phyloP scores from a whole-genome alignment of 2,797 vertebrate species.

The Acipenser ruthenus region DNA sequence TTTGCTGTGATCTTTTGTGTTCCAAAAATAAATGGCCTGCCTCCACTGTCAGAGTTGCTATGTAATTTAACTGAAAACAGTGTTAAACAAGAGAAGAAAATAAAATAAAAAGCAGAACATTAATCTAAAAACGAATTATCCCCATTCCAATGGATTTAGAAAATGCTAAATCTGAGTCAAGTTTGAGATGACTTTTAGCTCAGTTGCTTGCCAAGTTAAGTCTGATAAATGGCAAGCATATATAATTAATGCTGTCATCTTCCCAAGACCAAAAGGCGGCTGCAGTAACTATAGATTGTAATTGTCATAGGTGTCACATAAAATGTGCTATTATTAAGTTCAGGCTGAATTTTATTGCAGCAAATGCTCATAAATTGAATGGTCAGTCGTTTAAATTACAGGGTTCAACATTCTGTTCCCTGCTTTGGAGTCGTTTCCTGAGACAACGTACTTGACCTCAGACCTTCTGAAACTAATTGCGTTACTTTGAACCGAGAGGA shows the following conservation, averaged over 20 bases:
- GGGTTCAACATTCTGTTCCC: slow-evolving; percentile 49
- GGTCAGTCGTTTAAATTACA: slow-evolving; percentile 78
- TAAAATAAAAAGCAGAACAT: slow-evolving; percentile 25
- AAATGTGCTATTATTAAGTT: slow-evolving; percentile 83
- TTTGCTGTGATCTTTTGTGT: not conserved
- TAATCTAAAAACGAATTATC: slow-evolving; percentile 61
- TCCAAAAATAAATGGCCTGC: not conserved
- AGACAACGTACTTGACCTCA: slow-evolving; percentile 62
- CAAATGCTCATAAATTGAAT: slow-evolving; percentile 72
- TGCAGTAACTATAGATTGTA: slow-evolving; percentile 72
- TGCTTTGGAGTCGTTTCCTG: slow-evolving; percentile 49
- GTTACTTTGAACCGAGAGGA: slow-evolving; percentile 50
- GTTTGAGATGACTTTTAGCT: slow-evolving; percentile 46
- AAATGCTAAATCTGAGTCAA: slow-evolving; percentile 70
- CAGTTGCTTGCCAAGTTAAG: slow-evolving; percentile 65
- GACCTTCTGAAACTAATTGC: slow-evolving; percentile 53
- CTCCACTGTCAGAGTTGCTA: slow-evolving; percentile 6
- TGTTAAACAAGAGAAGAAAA: not conserved
- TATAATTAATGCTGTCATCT: slow-evolving; percentile 71
- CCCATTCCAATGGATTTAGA: slow-evolving; percentile 63
- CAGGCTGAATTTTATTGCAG: slow-evolving; percentile 73
- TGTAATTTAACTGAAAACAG: slow-evolving; percentile 22
- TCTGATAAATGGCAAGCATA: slow-evolving; percentile 65
- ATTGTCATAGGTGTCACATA: slow-evolving; percentile 80
- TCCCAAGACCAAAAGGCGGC: slow-evolving; percentile 22